Evolutionary conservation across 2,888 invertebrate genomes (phyloP), one percentile per base, ranked within the genome.

Genomic region (Dicycla oo): DNA sequence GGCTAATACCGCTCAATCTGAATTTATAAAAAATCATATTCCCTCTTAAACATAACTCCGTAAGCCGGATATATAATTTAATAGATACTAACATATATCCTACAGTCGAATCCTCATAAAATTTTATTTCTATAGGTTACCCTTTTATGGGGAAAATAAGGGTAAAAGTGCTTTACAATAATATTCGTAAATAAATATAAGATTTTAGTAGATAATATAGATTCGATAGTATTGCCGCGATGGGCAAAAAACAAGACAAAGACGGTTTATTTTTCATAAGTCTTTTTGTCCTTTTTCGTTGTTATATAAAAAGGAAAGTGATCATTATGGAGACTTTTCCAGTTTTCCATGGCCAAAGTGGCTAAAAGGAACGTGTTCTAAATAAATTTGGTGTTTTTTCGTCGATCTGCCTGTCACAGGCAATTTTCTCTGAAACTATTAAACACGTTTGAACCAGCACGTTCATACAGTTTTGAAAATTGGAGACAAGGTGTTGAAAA

Each of bases 181-280:
- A 84, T 81, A 82, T 76, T 80, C 75, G 75, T 84, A 77, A 84
- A 82, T 83, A 83, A 83, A 75, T 75, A 81, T 78, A 73, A 75
- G 73, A 75, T 78, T 84, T 75, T 75, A 78, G 62, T 69, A 70
- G 63, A 73, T 56, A 60, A 34, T 66, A 69, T 61, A 57, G 15
- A 66, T 66, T 70, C 63, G n/a, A 78, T 68, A 54, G 60, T 73
- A 81, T 72, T 45, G 47, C 23, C 0, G 15, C n/a, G 65, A 71
- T 62, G 64, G 57, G 20, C 51, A 13, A 49, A n/a, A 73, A 73
- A 73, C 58, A 53, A 62, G 40, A 47, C 62, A 56, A 47, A 20
- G 23, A 2, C 20, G 34, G 18, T 58, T 54, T 53, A 53, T 62
- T 78, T 65, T 65, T 57, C 20, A 15, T 57, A 62, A 62, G 61